Evolutionary conservation across 2,797 vertebrate genomes (phyloP).

Genomic region (Lophotriccus pileatus): DNA sequence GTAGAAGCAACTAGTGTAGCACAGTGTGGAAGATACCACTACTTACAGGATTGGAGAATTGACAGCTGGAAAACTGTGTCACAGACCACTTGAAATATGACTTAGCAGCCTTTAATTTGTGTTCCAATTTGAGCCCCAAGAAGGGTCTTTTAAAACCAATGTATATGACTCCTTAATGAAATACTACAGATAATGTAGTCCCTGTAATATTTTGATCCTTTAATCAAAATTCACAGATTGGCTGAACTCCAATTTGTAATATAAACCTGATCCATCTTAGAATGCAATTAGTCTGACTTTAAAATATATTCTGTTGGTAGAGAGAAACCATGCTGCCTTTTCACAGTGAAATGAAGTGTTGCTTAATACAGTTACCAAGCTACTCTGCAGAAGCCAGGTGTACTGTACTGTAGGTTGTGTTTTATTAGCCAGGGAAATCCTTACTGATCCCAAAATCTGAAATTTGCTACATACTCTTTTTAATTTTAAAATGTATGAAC

Average conservation of each 20-base stretch:
- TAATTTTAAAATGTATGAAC: neutral
- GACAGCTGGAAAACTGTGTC: neutral
- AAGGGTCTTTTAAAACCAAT: neutral
- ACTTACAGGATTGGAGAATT: neutral
- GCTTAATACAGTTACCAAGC: neutral
- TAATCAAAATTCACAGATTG: neutral
- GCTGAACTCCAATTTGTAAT: neutral
- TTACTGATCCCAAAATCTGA: neutral
- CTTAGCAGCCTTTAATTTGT: neutral
- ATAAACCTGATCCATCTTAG: neutral
- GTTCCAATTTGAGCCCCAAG: neutral
- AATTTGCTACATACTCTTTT: neutral
- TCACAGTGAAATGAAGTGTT: neutral
- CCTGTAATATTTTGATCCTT: constrained; percentile 1
- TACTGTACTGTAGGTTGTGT: neutral
- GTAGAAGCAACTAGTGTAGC: neutral
- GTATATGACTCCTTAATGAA: neutral
- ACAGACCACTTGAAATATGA: neutral
- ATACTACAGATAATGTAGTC: neutral
- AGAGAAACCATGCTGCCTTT: neutral
- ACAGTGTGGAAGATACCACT: neutral
- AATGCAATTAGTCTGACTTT: neutral
- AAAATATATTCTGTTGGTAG: neutral
- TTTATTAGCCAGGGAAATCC: neutral
- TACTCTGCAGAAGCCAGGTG: neutral